Conservation (phyloP, 2,888 invertebrate genomes). For the Andrena fulva region DNA sequence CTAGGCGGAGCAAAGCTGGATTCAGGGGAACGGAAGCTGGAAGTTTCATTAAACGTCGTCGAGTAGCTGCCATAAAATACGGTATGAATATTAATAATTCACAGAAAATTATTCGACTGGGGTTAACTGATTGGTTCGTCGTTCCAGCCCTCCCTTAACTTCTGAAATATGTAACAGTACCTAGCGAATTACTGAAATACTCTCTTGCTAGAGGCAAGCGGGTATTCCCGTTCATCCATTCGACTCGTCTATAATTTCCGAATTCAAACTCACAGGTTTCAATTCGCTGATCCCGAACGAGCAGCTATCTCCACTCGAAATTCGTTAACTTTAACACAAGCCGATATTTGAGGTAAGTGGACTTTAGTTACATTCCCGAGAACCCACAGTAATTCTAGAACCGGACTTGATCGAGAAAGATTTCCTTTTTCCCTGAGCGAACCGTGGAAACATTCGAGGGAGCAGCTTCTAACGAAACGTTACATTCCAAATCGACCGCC, state of each 20-base stretch:
- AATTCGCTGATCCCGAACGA: neutral
- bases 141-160: neutral
- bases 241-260: no score
- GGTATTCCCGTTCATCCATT: no score
- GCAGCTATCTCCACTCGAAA: neutral
- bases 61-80: neutral
- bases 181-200: neutral
- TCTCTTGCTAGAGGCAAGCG: neutral
- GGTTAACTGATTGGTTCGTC: neutral
- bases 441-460: constrained; percentile 21
- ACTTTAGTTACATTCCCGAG: neutral
- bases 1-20: constrained; percentile 7
- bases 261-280: neutral
- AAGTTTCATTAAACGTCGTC: constrained; percentile 29
- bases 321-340: neutral
- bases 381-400: neutral
- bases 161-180: constrained; percentile 6
- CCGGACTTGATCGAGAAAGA: neutral
- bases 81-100: constrained; percentile 33
- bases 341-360: neutral
- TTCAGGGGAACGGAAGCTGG: neutral
- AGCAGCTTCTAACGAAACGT: constrained; percentile 47
- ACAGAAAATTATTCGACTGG: constrained; percentile 8
- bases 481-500: constrained; percentile 58
- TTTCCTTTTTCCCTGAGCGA: neutral